A percentile compares a stretch with the other conserved stretches of the same genome.
Evolutionary conservation across 2,797 vertebrate genomes (phyloP).

Genomic region (Phataginus tetradactyla): DNA sequence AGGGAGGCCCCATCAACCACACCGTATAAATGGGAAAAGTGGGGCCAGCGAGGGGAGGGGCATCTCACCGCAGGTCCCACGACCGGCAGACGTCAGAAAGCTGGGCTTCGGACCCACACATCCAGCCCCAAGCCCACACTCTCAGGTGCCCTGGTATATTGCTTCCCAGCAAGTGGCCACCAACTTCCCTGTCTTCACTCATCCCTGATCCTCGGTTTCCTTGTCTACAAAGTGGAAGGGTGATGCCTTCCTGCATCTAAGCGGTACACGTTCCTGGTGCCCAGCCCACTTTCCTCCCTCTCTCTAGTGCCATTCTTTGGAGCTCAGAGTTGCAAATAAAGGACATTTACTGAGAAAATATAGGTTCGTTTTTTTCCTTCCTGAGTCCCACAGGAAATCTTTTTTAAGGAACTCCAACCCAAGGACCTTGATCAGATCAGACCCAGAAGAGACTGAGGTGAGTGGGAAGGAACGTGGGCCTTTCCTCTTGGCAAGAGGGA

Average conservation of each 20-base stretch:
- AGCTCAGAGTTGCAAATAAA: neutral
- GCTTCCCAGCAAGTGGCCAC: neutral
- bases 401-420: neutral
- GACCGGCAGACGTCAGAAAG: neutral
- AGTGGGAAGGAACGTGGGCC: fast-evolving
- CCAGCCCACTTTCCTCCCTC: fast-evolving
- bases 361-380: too few species aligned
- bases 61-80: fast-evolving
- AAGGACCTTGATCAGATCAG: neutral
- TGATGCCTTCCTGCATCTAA: neutral
- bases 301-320: fast-evolving
- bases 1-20: fast-evolving
- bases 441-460: neutral
- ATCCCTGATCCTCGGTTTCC: neutral
- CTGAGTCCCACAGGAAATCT: neutral
- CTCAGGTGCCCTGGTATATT: fast-evolving
- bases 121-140: fast-evolving
- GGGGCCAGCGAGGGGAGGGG: neutral
- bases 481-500: fast-evolving
- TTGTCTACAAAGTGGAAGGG: neutral
- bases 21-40: neutral
- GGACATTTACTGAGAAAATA: neutral
- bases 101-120: neutral
- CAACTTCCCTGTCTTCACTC: neutral
- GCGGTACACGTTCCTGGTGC: fast-evolving